These are phyloP conservation scores for Lophotis ruficrista DNA, from an alignment of 2,113 vertebrate genomes.

Conservation along the genomic window DNA sequence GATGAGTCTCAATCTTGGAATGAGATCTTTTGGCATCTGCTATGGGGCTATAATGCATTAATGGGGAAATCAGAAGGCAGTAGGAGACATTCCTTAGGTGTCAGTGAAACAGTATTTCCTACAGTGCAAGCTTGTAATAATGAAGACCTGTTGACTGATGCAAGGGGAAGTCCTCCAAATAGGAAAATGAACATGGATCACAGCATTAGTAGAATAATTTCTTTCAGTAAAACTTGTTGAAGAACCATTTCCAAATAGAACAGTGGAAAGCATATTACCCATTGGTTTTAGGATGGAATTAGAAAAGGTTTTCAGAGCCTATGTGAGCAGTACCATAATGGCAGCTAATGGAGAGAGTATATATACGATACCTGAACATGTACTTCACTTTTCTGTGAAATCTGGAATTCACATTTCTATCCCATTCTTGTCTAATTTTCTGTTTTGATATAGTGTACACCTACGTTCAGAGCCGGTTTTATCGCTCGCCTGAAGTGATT, in stretches of 20 bases:
- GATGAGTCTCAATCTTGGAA: not conserved
- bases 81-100: not conserved
- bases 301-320: not conserved
- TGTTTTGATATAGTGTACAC: constrained; percentile 81
- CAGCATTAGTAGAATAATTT: not conserved
- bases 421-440: not conserved
- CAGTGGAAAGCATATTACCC: not conserved
- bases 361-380: not conserved
- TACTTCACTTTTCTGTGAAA: not conserved
- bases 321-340: not conserved
- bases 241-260: not conserved
- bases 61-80: not conserved
- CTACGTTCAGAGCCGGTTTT: constrained; percentile 95
- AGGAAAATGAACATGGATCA: not conserved
- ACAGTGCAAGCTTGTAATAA: not conserved
- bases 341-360: not conserved
- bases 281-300: not conserved
- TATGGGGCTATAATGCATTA: not conserved
- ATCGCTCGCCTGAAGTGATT: constrained; percentile 94
- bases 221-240: not conserved
- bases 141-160: not conserved
- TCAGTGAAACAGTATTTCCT: not conserved
- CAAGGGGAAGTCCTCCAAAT: not conserved
- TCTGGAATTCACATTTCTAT: not conserved
- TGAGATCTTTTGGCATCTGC: not conserved